Evolutionary conservation across 1,140 invertebrate genomes (phyloP), one percentile per base, ranked within the genome.

Genomic region (Zaprionus ornatus): DNA sequence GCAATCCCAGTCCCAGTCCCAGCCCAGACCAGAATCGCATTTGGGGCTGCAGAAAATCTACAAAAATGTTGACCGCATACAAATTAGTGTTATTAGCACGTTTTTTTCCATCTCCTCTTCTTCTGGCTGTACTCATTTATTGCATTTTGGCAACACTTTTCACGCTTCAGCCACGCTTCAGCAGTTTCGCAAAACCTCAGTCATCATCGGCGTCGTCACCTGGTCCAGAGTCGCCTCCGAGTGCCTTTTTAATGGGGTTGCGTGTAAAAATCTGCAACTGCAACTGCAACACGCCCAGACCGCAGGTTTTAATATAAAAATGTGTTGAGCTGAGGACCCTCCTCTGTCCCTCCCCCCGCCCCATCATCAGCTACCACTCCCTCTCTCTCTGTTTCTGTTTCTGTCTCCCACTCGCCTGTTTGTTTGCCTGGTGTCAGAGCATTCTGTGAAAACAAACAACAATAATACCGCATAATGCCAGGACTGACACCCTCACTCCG

Each of bases 31-130:
- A 17, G 56, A 69, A 23, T 32, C 25, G 67, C 72, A 73, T 77
- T 73, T 40, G 25, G 50, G 48, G 21, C 62, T 67, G 65, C 62
- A 32, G 74, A 77, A 77, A 67, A 77, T 73, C 74, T 70, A 77
- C 74, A 77, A 77, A 77, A 77, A 77, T 73, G 65, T 77, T 77
- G 74, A 77, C 74, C 74, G 70, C 74, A 77, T 70, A 77, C 74
- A 77, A 77, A 77, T 73, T 77, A 74, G 74, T 77, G 69, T 77
- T 77, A 77, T 77, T 77, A 77, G 72, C 74, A 77, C 69, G 48
- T 76, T 72, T 65, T 70, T 70, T 62, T 35, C 19, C 15, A 25
- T n/a, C 17, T 54, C 15, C 50, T 4, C 29, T 13, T 21, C 61
- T 63, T 27, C 19, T 27, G 37, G 12, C 17, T 60, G 55, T 27